These are phyloP conservation scores for Hermetia illucens DNA, from an alignment of 1,140 invertebrate species.

Conservation along the genomic window DNA sequence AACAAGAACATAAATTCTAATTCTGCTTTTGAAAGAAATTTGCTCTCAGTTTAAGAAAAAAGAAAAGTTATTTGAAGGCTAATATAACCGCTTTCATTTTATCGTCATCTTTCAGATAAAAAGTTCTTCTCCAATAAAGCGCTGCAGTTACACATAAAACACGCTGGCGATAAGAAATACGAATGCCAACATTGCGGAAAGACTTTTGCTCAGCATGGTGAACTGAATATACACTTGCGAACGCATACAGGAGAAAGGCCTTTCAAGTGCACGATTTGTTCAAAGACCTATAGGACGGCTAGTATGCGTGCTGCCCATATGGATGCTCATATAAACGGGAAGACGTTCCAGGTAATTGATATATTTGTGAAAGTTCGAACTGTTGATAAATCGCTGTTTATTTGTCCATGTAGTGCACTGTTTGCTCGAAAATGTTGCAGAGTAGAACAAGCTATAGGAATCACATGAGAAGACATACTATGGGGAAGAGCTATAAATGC, in stretches of 20 bases:
- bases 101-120: slow-evolving; percentile 1
- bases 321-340: slow-evolving; percentile 3
- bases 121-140: slow-evolving; percentile 3
- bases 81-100: too few species aligned
- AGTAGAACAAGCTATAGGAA: slow-evolving; percentile 2
- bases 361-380: not conserved
- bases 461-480: slow-evolving; percentile 3
- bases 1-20: not conserved
- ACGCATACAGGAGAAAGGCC: slow-evolving; percentile 1
- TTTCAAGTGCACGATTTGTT: slow-evolving; percentile 1
- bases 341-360: slow-evolving; percentile 1
- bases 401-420: not conserved
- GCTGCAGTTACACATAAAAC: not conserved
- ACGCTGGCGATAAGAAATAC: slow-evolving; percentile 1
- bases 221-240: not conserved
- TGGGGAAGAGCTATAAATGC: slow-evolving; percentile 1
- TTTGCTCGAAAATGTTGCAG: slow-evolving; percentile 2
- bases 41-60: too few species aligned
- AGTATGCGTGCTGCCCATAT: slow-evolving; percentile 5
- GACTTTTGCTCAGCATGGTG: not conserved
- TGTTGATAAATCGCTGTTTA: not conserved
- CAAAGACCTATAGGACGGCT: slow-evolving; percentile 1
- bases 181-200: slow-evolving; percentile 1
- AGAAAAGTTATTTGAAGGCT: too few species aligned
- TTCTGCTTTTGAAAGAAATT: too few species aligned